Base-by-base conservation (phyloP, 2,113 vertebrate species). In the Pachyramphus minor region DNA sequence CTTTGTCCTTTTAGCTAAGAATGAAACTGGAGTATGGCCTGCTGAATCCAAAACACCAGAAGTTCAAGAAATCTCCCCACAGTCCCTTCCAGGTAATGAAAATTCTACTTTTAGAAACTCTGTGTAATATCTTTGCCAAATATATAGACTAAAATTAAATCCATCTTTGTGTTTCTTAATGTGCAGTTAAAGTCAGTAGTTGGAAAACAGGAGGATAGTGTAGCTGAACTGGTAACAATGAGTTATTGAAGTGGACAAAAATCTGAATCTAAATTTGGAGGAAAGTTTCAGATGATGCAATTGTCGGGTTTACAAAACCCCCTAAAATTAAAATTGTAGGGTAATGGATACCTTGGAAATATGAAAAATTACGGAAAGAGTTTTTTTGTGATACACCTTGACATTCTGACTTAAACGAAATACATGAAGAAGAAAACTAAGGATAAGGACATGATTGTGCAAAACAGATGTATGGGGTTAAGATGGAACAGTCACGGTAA, bases 1-100 rank as follows among this genome's bases (percentile, higher is more conserved):
- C 89, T 95, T 87, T 96, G 81, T 94, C 58, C 71, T 85, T 96
- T 82, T 50, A 98, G 98, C 95, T 94, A 97, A 97, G 89, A 98
- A 98, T 96, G 97, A 98, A 96, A 98, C 94, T 47, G 84, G 63
- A 93, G 68, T 91, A 52, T 97, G 97, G 97, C 97, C 98, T 75
- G 97, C 96, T 79, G 97, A 98, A 97, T 98, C 97, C 84, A 98
- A 98, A 97, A 98, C 97, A 83, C 87, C 97, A 83, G 96, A 96
- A 76, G 90, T 97, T 80, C 97, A 98, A 97, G 97, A 98, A 94
- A 95, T 97, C 37, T 93, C 97, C 31, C 84, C 97, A 39, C 92
- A 94, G 44, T 95, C 95, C 8, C 41, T 97, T 58, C 97, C 97
- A 96, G 98, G 98, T 98, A 97, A 97, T 67, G 59, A 94, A 62